Base-by-base conservation (phyloP, 2,888 invertebrate species). In the Encarsia formosa region DNA sequence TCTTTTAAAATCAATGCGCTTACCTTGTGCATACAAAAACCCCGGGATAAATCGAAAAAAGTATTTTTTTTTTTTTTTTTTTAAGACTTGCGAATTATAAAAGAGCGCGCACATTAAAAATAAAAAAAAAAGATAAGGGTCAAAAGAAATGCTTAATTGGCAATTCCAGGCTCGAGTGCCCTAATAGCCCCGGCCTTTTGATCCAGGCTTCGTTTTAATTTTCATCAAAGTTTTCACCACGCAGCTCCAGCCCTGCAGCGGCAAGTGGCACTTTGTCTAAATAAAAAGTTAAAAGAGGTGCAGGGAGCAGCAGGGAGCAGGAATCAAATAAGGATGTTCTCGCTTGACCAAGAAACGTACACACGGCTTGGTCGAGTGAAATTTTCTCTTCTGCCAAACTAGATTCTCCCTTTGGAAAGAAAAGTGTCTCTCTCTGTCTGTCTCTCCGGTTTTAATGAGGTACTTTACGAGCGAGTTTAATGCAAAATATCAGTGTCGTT, bases 371-470 rank as follows among this genome's bases (percentile, higher is more conserved):
- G n/a, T n/a, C n/a, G n/a, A n/a, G n/a, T n/a, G n/a, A n/a, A n/a
- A n/a, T n/a, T n/a, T n/a, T n/a, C n/a, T n/a, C n/a, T n/a, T n/a
- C n/a, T n/a, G n/a, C n/a, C n/a, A n/a, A n/a, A n/a, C n/a, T n/a
- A n/a, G n/a, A n/a, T n/a, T n/a, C n/a, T n/a, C n/a, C n/a, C n/a
- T n/a, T n/a, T n/a, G n/a, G n/a, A n/a, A n/a, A n/a, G n/a, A n/a
- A n/a, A n/a, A n/a, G n/a, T n/a, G n/a, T n/a, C n/a, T n/a, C 18
- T 20, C 37, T 32, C 5, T 16, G 15, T 9, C 15, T 23, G 15
- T 11, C 26, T 29, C 49, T 31, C 29, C 23, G 19, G 38, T 39
- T 58, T 58, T 54, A 56, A 58, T 54, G 58, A 58, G 58, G 45
- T 47, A 47, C 53, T 55, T 58, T 51, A 48, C 48, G 55, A 49